Conservation (phyloP, 1,140 invertebrate species). For the Triops cancriformis region DNA sequence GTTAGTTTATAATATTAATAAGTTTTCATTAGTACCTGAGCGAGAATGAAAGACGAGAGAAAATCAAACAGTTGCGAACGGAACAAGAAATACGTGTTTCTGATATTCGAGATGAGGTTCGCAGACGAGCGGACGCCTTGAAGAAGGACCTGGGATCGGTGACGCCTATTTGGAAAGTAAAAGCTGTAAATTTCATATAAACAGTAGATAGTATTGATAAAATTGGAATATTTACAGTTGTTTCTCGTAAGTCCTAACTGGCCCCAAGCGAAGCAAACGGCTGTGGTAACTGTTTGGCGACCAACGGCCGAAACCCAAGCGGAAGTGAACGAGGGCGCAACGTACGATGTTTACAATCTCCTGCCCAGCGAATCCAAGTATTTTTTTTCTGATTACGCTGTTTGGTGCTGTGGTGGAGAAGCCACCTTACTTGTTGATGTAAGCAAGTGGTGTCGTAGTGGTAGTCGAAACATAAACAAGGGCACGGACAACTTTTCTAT, state of each 20-base stretch:
- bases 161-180: not conserved
- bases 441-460: too few relatives aligned
- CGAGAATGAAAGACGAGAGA: not conserved
- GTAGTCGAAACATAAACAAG: too few relatives aligned
- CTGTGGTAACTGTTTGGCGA: slow-evolving; percentile 20
- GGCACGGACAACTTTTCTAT: too few relatives aligned
- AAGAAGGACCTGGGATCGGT: not conserved
- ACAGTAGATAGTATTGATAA: slow-evolving; percentile 12
- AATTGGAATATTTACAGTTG: not conserved
- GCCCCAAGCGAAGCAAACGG: not conserved
- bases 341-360: slow-evolving; percentile 18
- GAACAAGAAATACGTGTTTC: not conserved
- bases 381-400: too few relatives aligned
- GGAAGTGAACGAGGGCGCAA: slow-evolving; percentile 3
- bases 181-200: not conserved
- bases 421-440: too few relatives aligned
- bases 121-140: not conserved
- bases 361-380: slow-evolving; percentile 4
- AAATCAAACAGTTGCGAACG: not conserved
- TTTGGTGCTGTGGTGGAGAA: too few relatives aligned
- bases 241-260: not conserved
- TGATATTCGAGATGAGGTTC: slow-evolving; percentile 14
- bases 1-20: not conserved
- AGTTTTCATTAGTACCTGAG: slow-evolving; percentile 1
- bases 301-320: slow-evolving; percentile 14